Base-by-base conservation (phyloP, 2,797 vertebrate genomes). In the Glyptemys insculpta region DNA sequence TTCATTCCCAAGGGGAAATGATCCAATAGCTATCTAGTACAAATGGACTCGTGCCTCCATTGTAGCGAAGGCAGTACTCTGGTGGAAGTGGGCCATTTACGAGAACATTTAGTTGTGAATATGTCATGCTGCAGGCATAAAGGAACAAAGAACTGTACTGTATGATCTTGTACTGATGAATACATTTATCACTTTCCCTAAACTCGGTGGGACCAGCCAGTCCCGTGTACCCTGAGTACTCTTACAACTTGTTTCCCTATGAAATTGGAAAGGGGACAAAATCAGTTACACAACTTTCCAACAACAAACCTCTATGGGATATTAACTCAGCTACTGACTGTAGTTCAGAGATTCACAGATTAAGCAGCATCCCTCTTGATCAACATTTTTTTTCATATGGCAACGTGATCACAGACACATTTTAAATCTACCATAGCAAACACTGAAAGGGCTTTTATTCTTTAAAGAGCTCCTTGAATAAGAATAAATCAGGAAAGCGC, bases 191-290 rank as follows among this genome's bases (percentile, higher is more conserved):
- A 82, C 15, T 31, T 83, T 89, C 89, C 59, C n/a, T 50, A 41
- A 92, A 82, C 37, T 41, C 80, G 0, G n/a, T 12, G 0, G 87
- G 92, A 94, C 90, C 92, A 76, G 92, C 49, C 87, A 62, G 88
- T 72, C 27, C 89, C 52, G 8, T 14, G 95, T 68, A 87, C 94
- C 87, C 95, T 12, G 81, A 0, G 49, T 93, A 62, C 96, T 92
- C 94, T 76, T 16, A 47, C 76, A 80, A 76, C 89, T 90, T 25
- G 0, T 88, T 95, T 83, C 94, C 83, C 94, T 81, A 87, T 34
- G 88, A 95, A 95, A 95, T 31, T 89, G 93, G 94, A 97, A 95
- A 34, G 3, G 1, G 87, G 94, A 97, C 95, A 92, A 94, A 96
- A 95, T 83, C 82, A 95, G 90, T 97, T 95, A 93, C 1, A 4